A percentile compares a stretch with the other conserved stretches of the same genome.
phyloP scores from a whole-genome alignment of 1,140 invertebrate species.

The Cotesia chilonis region DNA sequence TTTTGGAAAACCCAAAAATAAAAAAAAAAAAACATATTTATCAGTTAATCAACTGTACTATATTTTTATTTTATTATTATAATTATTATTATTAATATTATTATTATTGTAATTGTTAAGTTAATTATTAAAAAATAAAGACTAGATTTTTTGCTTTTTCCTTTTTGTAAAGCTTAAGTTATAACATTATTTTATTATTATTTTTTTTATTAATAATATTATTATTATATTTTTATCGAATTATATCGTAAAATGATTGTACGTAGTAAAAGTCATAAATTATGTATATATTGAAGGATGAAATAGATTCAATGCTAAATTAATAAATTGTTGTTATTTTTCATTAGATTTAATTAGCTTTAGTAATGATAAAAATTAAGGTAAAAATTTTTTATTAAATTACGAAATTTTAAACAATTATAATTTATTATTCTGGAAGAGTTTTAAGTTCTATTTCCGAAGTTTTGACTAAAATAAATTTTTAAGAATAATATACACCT shows the following conservation, averaged over 20 bases:
- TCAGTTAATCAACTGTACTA: constrained; percentile 27
- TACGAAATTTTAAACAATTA: too few species aligned
- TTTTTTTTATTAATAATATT: constrained; percentile 43
- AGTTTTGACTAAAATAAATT: too few species aligned
- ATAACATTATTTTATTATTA: constrained; percentile 47
- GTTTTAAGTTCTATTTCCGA: too few species aligned
- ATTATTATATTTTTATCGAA: constrained; percentile 43
- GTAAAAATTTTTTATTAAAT: too few species aligned
- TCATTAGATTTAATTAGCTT: not conserved
- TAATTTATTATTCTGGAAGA: too few species aligned
- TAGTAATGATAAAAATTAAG: too few species aligned
- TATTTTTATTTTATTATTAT: constrained; percentile 20
- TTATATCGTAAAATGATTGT: constrained; percentile 49
- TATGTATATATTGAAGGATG: constrained; percentile 52
- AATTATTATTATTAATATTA: constrained; percentile 14
- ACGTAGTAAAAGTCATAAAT: constrained; percentile 57
- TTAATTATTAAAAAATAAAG: constrained; percentile 25
- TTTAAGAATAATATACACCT: too few species aligned
- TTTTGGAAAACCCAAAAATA: constrained; percentile 10
- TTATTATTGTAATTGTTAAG: not conserved
- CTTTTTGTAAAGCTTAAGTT: constrained; percentile 43
- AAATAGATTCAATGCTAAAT: constrained; percentile 49
- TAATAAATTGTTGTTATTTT: constrained; percentile 3
- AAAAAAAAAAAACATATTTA: constrained; percentile 26
- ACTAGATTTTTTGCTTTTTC: constrained; percentile 44